phyloP scores from a whole-genome alignment of 2,888 invertebrate species.

The Agrotis clavis region DNA sequence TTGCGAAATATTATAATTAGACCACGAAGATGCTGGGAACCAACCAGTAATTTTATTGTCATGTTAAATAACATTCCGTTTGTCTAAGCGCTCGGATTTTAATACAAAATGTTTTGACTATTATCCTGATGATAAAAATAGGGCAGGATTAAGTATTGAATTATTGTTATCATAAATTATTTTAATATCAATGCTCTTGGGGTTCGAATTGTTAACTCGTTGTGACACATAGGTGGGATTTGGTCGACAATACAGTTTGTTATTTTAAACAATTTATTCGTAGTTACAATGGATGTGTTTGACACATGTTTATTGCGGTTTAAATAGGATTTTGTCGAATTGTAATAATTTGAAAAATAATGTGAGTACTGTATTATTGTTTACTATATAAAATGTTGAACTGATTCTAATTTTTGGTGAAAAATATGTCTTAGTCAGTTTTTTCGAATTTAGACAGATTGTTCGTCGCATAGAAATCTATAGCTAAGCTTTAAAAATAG shows the following conservation, averaged over 20 bases:
- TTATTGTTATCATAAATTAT: conserved; percentile 77
- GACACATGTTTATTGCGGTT: conserved; percentile 35
- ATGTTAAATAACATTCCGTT: conserved; percentile 77
- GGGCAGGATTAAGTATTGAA: conserved; percentile 72
- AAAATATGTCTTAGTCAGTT: too few relatives aligned
- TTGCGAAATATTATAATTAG: conserved; percentile 75
- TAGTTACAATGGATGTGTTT: conserved; percentile 31
- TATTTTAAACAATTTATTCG: conserved; percentile 47
- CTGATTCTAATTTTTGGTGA: too few relatives aligned
- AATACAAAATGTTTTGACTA: conserved; percentile 65
- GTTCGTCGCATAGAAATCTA: too few relatives aligned
- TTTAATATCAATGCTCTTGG: conserved; percentile 71
- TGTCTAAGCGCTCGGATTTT: conserved; percentile 57
- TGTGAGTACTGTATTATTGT: too few relatives aligned
- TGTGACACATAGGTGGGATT: conserved; percentile 74
- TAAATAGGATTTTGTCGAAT: conserved; percentile 7
- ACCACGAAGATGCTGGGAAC: conserved; percentile 59
- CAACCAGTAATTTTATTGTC: conserved; percentile 76
- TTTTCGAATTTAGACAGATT: too few relatives aligned
- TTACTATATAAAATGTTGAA: neutral
- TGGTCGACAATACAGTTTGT: conserved; percentile 67
- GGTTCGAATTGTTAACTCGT: conserved; percentile 69
- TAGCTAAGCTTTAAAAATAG: too few relatives aligned
- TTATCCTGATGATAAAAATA: conserved; percentile 58
- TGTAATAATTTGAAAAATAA: neutral